Conservation (phyloP, 2,797 vertebrate species). For the Brotula barbata region DNA sequence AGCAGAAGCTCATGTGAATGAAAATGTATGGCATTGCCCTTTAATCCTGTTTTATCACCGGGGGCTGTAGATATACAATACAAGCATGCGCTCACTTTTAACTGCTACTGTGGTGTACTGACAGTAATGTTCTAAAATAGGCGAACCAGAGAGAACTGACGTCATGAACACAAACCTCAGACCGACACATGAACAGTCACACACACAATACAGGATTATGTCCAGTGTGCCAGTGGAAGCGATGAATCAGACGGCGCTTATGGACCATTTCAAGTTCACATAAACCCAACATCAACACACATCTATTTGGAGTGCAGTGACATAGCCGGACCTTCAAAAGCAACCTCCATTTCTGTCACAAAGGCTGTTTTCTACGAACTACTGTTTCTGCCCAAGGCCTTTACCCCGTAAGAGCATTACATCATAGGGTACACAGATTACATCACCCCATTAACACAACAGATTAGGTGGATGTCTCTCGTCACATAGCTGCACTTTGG, state of each 20-base stretch:
- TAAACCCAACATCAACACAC: constrained; percentile 56
- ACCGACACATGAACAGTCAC: constrained; percentile 49
- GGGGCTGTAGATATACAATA: constrained; percentile 34
- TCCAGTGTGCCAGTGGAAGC: constrained; percentile 61
- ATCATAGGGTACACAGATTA: constrained; percentile 30
- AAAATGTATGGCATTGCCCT: constrained; percentile 23
- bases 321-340: constrained; percentile 28
- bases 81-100: constrained; percentile 36
- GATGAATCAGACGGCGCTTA: constrained; percentile 68
- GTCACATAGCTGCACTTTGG: background rate
- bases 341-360: constrained; percentile 27
- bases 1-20: constrained; percentile 19
- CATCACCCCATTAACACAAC: constrained; percentile 6
- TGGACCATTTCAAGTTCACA: constrained; percentile 58
- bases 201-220: constrained; percentile 44
- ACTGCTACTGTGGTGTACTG: constrained; percentile 34
- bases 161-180: constrained; percentile 52
- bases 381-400: constrained; percentile 32
- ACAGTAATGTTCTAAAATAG: constrained; percentile 64
- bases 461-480: background rate
- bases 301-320: constrained; percentile 58
- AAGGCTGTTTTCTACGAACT: constrained; percentile 52
- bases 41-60: constrained; percentile 57
- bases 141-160: constrained; percentile 61
- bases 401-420: constrained; percentile 36